phyloP scores from a whole-genome alignment of 1,140 invertebrate genomes.

The Tachypleus tridentatus region DNA sequence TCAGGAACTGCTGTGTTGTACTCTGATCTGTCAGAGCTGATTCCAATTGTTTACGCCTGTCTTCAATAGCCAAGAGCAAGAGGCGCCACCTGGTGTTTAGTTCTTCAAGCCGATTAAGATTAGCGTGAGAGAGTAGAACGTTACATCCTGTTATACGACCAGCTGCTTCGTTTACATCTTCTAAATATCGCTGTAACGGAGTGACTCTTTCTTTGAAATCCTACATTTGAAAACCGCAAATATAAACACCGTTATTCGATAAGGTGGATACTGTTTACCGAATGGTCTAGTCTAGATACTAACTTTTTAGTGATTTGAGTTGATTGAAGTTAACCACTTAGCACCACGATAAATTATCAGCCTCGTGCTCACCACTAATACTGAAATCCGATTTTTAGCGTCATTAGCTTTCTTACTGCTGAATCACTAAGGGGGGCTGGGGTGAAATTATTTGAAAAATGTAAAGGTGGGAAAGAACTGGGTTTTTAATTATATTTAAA shows the following conservation, averaged over 20 bases:
- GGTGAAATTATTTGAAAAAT: too few relatives aligned
- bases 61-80: conserved; percentile 58
- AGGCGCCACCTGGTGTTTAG: conserved; percentile 69
- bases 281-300: too few relatives aligned
- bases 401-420: too few relatives aligned
- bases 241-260: neutral
- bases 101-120: conserved; percentile 55
- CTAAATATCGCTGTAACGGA: conserved; percentile 56
- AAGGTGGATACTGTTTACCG: too few relatives aligned
- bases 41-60: conserved; percentile 53
- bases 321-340: too few relatives aligned
- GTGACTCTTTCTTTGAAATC: conserved; percentile 59
- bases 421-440: too few relatives aligned
- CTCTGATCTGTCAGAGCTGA: conserved; percentile 37
- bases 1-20: conserved; percentile 37
- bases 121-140: conserved; percentile 41
- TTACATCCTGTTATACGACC: conserved; percentile 40
- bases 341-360: too few relatives aligned
- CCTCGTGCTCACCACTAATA: too few relatives aligned
- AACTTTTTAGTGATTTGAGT: too few relatives aligned
- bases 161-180: conserved; percentile 68
- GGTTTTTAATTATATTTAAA: too few relatives aligned
- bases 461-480: too few relatives aligned
- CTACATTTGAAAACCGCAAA: conserved; percentile 31
- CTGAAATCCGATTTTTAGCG: too few relatives aligned